Evolutionary conservation across 2,888 invertebrate species (phyloP), one percentile per base, ranked within the genome.

Genomic region (Achlya flavicornis): DNA sequence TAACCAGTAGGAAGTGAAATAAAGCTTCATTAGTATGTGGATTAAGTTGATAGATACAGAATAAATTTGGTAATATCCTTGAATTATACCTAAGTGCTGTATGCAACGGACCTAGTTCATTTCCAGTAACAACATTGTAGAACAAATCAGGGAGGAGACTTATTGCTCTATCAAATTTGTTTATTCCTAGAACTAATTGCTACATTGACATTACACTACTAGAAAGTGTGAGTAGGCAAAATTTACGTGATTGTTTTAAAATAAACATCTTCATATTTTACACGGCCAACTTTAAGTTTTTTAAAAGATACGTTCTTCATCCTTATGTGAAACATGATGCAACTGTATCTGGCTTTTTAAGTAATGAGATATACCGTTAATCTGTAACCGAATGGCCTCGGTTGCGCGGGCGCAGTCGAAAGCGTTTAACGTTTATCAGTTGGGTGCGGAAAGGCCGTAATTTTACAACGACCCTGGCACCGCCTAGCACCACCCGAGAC

Each of bases 401-500:
- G 73, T 64, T 83, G 88, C 87, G 85, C 85, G 76, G 71, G 85
- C 85, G 86, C 85, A 73, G 76, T 79, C 77, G 80, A 80, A 83
- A 86, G 86, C 78, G 77, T 84, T 84, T 83, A 6, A 69, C 73
- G 74, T 83, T 87, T 89, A 89, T 87, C 87, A 82, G 77, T 77
- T 77, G 79, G 84, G 85, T 78, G 84, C 86, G 86, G 85, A 86
- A 81, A 86, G 87, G 83, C 84, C 84, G 80, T 78, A 71, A 72
- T 68, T 71, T 68, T 68, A 63, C 70, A 69, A 74, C 81, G 81
- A 80, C 84, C 85, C 87, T 87, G 89, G 87, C 79, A 89, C 90
- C 84, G 85, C 85, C 86, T 85, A 86, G 87, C 81, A 90, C 88
- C 81, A 81, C 73, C 76, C 77, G 73, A 86, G 86, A 87, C 87